These are phyloP conservation scores for Chloromyia formosa DNA, from an alignment of 2,888 invertebrate genomes.

Conservation along the genomic window DNA sequence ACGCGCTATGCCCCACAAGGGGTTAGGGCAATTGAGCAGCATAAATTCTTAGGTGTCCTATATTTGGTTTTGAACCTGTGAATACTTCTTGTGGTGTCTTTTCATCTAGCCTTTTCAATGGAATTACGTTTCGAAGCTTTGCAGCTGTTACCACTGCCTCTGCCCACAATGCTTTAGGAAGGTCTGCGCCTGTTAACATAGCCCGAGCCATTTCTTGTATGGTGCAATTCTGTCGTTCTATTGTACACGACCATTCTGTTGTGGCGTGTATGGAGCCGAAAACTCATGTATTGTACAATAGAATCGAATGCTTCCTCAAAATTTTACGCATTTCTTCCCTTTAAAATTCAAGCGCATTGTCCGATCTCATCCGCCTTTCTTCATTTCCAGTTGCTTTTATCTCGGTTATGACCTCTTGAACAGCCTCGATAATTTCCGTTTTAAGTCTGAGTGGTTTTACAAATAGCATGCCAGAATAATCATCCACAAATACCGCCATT, in stretches of 20 bases:
- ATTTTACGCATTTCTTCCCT: neutral
- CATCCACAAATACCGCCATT: neutral
- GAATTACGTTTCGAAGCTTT: neutral
- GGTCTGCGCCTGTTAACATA: neutral
- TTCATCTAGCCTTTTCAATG: neutral
- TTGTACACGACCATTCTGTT: neutral
- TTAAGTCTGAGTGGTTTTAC: neutral
- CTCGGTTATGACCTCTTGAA: constrained; percentile 1
- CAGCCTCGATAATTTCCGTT: neutral
- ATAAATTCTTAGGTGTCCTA: neutral
- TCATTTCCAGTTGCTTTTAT: neutral
- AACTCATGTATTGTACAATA: neutral
- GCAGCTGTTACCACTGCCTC: constrained; percentile 7
- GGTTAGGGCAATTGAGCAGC: too few species aligned
- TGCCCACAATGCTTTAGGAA: neutral
- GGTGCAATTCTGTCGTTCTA: neutral
- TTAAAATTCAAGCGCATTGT: neutral
- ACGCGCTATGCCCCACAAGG: too few species aligned
- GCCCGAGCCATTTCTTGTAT: neutral
- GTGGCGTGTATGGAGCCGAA: neutral
- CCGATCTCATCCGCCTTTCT: neutral
- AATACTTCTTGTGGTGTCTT: constrained; percentile 22
- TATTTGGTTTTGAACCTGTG: neutral
- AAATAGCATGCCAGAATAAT: constrained; percentile 11
- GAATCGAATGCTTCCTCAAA: neutral